phyloP scores from a whole-genome alignment of 2,888 invertebrate genomes.

The Papilio demoleus region DNA sequence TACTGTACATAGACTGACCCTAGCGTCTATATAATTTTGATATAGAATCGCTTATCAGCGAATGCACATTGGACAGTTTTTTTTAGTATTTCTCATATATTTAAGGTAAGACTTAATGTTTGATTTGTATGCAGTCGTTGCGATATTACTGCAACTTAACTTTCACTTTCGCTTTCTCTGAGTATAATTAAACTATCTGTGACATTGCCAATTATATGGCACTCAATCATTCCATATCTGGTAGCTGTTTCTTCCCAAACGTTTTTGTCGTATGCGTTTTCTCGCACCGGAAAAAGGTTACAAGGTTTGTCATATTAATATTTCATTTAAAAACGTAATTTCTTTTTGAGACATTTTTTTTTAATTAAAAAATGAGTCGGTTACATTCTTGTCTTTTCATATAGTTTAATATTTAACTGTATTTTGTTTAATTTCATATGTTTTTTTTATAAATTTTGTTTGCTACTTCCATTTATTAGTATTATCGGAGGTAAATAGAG shows the following conservation, averaged over 20 bases:
- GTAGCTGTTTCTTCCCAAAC: background rate
- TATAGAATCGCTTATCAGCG: too few relatives aligned
- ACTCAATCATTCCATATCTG: conserved; percentile 35
- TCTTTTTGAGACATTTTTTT: too few relatives aligned
- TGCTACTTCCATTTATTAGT: too few relatives aligned
- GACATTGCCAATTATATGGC: conserved; percentile 30
- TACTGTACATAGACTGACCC: too few relatives aligned
- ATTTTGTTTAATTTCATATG: too few relatives aligned
- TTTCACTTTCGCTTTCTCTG: conserved; percentile 35
- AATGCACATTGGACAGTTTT: too few relatives aligned
- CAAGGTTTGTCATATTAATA: conserved; percentile 25
- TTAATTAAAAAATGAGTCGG: too few relatives aligned
- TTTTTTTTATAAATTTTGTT: too few relatives aligned
- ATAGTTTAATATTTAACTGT: too few relatives aligned
- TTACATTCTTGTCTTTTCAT: background rate
- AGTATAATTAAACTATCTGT: conserved; percentile 33
- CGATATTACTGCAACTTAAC: conserved; percentile 25
- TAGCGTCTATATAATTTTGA: too few relatives aligned
- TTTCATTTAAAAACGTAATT: conserved; percentile 24
- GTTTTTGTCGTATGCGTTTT: conserved; percentile 21
- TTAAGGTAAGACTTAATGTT: background rate
- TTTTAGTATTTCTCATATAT: too few relatives aligned
- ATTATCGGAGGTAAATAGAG: too few relatives aligned
- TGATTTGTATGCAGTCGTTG: background rate
- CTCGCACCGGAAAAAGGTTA: conserved; percentile 13